Base-by-base conservation (phyloP, 1,140 invertebrate genomes). In the Anoplophora glabripennis region DNA sequence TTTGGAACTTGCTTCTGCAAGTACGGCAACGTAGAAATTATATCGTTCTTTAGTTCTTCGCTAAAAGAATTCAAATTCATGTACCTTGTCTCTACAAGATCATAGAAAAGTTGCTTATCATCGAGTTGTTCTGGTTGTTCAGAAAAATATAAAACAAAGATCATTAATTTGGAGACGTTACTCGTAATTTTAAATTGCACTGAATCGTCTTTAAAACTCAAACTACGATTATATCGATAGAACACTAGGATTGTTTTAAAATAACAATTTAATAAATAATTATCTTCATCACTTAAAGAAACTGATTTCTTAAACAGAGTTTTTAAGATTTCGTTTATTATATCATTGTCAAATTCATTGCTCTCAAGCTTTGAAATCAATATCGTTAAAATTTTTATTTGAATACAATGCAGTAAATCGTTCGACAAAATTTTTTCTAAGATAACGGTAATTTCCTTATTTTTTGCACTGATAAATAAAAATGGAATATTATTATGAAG, bases 401-500 rank as follows among this genome's bases (percentile, higher is more conserved):
- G 60, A n/a, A 68, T 15, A 47, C 45, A 63, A 7, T 60, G 57
- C 3, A 57, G 55, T 21, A 59, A 8, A 34, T 52, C 28, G 17
- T 53, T 11, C 12, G 17, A 37, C 11, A 63, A 14, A 33, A 65
- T 42, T 28, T 14, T 33, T 14, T 53, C 17, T 41, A 64, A 45
- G 11, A 59, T 21, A n/a, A 10, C 28, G 12, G 10, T 0, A n/a
- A 67, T 36, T n/a, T 41, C 33, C 17, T 44, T 17, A 5, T 3
- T 7, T 4, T 35, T 17, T 12, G 34, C 17, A 35, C 59, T 57
- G 15, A 38, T 28, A 15, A 59, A 7, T 34, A 64, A 12, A 42
- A 53, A 59, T 12, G 60, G 60, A 7, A 68, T 10, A 40, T 68
- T 63, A 49, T 65, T 68, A 47, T 65, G 49, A 4, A 61, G 38